A percentile compares a stretch with the other conserved stretches of the same genome.
phyloP scores from a whole-genome alignment of 2,888 invertebrate genomes.

The Prosapia bicincta region DNA sequence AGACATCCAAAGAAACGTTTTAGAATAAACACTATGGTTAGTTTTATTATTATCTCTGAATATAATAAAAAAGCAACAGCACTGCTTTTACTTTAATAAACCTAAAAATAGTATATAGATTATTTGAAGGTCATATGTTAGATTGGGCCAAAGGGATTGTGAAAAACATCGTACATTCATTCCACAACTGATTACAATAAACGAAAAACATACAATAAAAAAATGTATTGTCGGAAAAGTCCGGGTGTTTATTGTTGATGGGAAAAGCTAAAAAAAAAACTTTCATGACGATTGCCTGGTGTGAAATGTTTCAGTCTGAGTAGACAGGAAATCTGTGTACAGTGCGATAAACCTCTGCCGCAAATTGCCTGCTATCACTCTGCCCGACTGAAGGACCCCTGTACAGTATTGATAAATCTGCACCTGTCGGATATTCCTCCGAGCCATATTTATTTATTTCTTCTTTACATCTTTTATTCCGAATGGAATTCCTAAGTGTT shows the following conservation, averaged over 20 bases:
- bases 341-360: background rate
- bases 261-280: background rate
- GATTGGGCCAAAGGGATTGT: no score
- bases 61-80: no score
- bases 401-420: background rate
- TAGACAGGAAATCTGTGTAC: constrained; percentile 2
- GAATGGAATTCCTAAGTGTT: background rate
- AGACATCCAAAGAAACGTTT: no score
- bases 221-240: no score
- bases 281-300: background rate
- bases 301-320: background rate
- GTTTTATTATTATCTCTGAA: no score
- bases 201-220: no score
- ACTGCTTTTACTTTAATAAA: no score
- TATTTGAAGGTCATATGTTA: no score
- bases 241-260: background rate
- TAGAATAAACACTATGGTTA: no score
- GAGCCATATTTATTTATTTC: background rate
- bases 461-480: background rate
- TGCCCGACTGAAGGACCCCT: background rate
- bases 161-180: no score
- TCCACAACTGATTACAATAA: no score
- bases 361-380: background rate
- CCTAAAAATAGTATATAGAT: no score
- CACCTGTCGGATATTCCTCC: background rate